Percentiles rank a stretch among this genome's conserved stretches.
These are phyloP conservation scores for Xenops minutus DNA, from an alignment of 2,797 vertebrate genomes.

Conservation along the genomic window DNA sequence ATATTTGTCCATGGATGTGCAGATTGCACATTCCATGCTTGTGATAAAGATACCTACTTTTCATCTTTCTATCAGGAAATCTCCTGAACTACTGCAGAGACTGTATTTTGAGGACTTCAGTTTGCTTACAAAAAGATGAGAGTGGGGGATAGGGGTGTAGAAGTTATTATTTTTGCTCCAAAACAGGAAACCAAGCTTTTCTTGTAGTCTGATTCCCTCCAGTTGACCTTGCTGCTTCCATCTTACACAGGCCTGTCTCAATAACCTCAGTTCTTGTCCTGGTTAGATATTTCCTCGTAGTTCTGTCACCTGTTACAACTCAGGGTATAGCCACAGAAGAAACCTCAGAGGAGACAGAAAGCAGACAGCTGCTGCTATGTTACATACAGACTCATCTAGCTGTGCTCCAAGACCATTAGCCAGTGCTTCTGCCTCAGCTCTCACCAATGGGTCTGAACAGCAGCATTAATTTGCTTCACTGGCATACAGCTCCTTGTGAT, in stretches of 20 bases:
- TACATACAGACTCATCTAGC: too few relatives aligned
- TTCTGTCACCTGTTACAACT: background rate
- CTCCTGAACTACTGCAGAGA: background rate
- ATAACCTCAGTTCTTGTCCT: background rate
- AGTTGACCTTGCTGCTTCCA: background rate
- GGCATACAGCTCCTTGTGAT: background rate
- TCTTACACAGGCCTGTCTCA: background rate
- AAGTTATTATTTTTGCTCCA: background rate
- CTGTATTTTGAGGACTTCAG: background rate
- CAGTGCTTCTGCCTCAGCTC: background rate
- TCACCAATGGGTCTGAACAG: background rate
- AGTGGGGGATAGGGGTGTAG: background rate
- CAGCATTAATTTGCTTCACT: background rate
- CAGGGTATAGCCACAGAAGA: background rate
- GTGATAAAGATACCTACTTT: background rate
- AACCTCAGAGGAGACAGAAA: background rate
- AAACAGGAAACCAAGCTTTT: background rate
- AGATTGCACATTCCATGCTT: background rate
- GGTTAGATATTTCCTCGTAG: background rate
- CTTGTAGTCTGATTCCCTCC: background rate
- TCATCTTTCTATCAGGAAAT: background rate
- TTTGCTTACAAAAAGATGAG: background rate
- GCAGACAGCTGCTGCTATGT: background rate
- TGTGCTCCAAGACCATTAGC: rapidly evolving
- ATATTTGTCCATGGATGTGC: background rate